Evolutionary conservation across 1,140 invertebrate species (phyloP), one percentile per base, ranked within the genome.

Genomic region (Neodiprion virginianus): DNA sequence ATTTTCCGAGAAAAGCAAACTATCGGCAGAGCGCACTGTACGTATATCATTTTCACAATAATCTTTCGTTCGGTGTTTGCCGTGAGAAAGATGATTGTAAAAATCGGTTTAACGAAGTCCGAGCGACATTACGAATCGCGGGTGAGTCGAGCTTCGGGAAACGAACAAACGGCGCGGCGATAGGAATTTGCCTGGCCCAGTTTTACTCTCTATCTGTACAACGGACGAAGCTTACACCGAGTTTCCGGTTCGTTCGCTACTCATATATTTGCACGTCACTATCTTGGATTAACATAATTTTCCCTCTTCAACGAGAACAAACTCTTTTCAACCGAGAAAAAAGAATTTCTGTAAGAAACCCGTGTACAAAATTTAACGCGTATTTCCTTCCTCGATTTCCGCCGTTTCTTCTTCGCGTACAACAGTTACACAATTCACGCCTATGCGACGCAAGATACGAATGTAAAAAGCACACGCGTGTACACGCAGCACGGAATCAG

Each of bases 201-300:
- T 61, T 61, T 61, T 61, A 61, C 11, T 14, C 53, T 14, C 53
- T 61, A 17, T 61, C 11, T 61, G 4, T 61, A 61, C 3, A 11
- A 12, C 53, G 53, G n/a, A 61, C 11, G 53, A 61, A 61, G 53
- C 53, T 61, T 61, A 61, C 53, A 61, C 53, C 11, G 53, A 61
- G 53, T 61, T 61, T 61, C 53, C 53, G 53, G 53, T 61, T 14
- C 11, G 11, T 61, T 40, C 28, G 28, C 5, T 61, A 12, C 53
- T 61, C 11, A 8, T 17, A 61, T 61, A 61, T 12, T 14, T 8
- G n/a, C 28, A 61, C 53, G 53, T 17, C 8, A 8, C 53, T 61
- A 61, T 61, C 53, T 61, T 61, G 11, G n/a, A 61, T 61, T 61
- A 61, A 12, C 53, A 61, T 61, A 61, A 61, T 14, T 61, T 61